Evolutionary conservation across 2,888 invertebrate genomes (phyloP).

Genomic region (Bugula neritina): DNA sequence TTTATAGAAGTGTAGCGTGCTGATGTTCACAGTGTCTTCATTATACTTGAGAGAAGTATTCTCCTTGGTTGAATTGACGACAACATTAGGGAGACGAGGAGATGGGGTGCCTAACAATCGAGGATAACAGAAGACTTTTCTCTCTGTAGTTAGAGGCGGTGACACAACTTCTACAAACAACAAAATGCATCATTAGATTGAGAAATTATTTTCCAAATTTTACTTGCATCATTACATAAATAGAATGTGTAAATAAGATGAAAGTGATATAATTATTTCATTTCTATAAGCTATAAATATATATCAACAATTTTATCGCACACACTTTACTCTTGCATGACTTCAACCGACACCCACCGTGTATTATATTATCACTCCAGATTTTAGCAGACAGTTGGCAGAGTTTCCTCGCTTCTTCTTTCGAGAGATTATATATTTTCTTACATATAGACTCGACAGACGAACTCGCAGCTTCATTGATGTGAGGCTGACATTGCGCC

Average conservation of each 20-base stretch:
- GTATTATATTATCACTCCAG: slow-evolving; percentile 79
- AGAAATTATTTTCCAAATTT: too few species aligned
- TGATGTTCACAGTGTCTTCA: slow-evolving; percentile 75
- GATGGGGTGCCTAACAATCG: slow-evolving; percentile 81
- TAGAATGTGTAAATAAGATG: too few species aligned
- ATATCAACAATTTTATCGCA: too few species aligned
- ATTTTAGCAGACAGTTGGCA: slow-evolving; percentile 77
- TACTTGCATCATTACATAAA: too few species aligned
- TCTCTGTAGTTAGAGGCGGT: not conserved
- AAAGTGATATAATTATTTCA: too few species aligned
- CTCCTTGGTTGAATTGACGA: slow-evolving; percentile 63
- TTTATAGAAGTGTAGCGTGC: slow-evolving; percentile 83
- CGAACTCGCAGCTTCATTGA: slow-evolving; percentile 85
- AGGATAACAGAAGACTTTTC: slow-evolving; percentile 61
- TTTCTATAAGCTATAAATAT: too few species aligned
- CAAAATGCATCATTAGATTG: too few species aligned
- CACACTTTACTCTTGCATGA: too few species aligned
- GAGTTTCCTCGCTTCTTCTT: slow-evolving; percentile 84
- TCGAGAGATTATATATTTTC: slow-evolving; percentile 85
- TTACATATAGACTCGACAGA: slow-evolving; percentile 91
- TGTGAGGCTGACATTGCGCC: slow-evolving; percentile 90
- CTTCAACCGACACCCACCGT: slow-evolving; percentile 49
- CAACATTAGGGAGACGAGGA: slow-evolving; percentile 82
- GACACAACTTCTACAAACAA: slow-evolving; percentile 30
- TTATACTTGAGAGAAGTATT: slow-evolving; percentile 70